Evolutionary conservation across 2,888 invertebrate genomes (phyloP).

Genomic region (Orgyia antiqua): DNA sequence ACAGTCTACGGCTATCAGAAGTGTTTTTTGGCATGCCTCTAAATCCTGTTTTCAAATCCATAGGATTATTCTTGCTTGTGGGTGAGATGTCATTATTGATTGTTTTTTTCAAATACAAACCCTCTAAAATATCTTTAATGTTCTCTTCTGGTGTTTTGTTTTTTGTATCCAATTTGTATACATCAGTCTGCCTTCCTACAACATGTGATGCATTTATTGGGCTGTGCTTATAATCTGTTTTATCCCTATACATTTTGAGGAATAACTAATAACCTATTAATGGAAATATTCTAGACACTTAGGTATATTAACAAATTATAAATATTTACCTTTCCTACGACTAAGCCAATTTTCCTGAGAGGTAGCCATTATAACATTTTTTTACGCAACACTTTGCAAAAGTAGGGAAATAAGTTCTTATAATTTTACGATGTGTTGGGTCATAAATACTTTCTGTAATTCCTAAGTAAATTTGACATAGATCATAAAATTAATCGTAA

Average conservation of each 20-base stretch:
- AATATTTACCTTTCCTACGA: slow-evolving; percentile 69
- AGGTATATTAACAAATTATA: slow-evolving; percentile 24
- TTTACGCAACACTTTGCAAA: slow-evolving; percentile 27
- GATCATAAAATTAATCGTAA: slow-evolving; percentile 37
- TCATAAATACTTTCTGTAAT: slow-evolving; percentile 30
- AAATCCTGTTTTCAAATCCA: slow-evolving; percentile 76
- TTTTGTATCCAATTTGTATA: slow-evolving; percentile 78
- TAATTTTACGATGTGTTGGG: slow-evolving; percentile 15
- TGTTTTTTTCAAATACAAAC: slow-evolving; percentile 71
- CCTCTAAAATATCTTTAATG: slow-evolving; percentile 80
- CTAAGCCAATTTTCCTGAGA: slow-evolving; percentile 64
- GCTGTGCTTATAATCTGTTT: slow-evolving; percentile 1
- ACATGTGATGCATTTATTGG: slow-evolving; percentile 21
- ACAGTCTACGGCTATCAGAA: slow-evolving; percentile 87
- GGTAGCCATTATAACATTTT: slow-evolving; percentile 69
- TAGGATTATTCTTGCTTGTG: slow-evolving; percentile 49
- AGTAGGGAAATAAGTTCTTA: slow-evolving; percentile 12
- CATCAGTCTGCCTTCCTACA: slow-evolving; percentile 80
- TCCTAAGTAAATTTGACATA: slow-evolving; percentile 26
- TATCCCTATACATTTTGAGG: neutral
- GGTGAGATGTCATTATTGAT: slow-evolving; percentile 61
- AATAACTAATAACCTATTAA: neutral
- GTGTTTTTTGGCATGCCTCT: slow-evolving; percentile 80
- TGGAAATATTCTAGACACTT: no score
- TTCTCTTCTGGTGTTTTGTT: slow-evolving; percentile 80